These are phyloP conservation scores for Aplodontia rufa DNA, from an alignment of 2,113 vertebrate species.

Conservation along the genomic window DNA sequence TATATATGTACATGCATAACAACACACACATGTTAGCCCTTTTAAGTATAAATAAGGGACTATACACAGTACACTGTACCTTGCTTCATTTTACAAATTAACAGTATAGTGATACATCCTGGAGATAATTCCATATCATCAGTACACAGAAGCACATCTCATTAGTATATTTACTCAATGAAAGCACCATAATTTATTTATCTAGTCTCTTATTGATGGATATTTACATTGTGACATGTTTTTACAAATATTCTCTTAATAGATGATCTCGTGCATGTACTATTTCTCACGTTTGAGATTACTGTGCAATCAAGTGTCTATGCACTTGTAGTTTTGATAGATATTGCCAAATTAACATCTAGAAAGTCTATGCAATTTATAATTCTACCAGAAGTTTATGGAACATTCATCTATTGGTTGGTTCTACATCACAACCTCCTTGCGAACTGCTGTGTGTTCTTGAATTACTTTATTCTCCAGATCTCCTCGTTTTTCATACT, in stretches of 20 bases:
- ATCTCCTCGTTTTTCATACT: neutral
- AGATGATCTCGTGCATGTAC: neutral
- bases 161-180: neutral
- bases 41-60: neutral
- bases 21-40: neutral
- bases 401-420: neutral
- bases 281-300: neutral
- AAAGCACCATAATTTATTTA: neutral
- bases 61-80: neutral
- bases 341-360: neutral
- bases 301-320: neutral
- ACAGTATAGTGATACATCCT: neutral
- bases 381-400: neutral
- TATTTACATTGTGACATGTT: neutral
- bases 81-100: neutral
- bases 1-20: neutral
- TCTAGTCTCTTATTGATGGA: neutral
- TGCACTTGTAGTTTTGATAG: neutral
- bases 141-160: neutral
- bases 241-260: neutral
- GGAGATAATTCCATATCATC: neutral
- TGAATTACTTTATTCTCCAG: neutral
- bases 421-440: neutral
- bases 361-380: neutral
- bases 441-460: neutral